Evolutionary conservation across 2,113 vertebrate species (phyloP), one percentile per base, ranked within the genome.

Genomic region (Gallinago jamesoni): DNA sequence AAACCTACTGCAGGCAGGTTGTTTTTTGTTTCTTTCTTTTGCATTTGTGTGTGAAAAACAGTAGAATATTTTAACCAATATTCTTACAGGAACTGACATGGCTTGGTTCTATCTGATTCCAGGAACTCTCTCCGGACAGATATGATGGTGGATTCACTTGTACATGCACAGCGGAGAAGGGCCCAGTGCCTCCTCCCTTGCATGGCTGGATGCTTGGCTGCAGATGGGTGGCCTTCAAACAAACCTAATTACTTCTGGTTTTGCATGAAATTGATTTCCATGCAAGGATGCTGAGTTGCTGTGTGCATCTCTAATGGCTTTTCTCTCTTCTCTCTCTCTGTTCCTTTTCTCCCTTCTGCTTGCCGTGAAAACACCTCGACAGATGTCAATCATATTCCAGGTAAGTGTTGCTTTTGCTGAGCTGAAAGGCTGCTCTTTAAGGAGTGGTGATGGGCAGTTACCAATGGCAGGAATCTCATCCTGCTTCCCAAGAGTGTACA

Each of bases 311-410:
- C 97, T 98, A 98, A 98, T 98, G 94, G 62, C 79, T 93, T 94
- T 96, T 98, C 97, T 98, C 80, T 96, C 87, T 97, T 96, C 93
- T 95, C 87, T 97, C 88, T 96, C 81, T 92, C 70, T 92, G 47
- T 97, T 97, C 97, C 47, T 93, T 90, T 73, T 98, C 98, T 97
- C 27, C 91, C 79, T 97, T 97, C 91, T 94, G 96, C 94, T 98
- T 96, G 96, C 96, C 98, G 90, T 97, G 97, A 96, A 97, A 97
- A 96, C 96, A 98, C 98, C 96, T 98, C 97, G 35, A 92, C 98
- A 99, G 99, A 99, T 98, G 98, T 98, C 98, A 98, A 89, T 97
- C 98, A 98, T 98, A 98, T 98, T 98, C 99, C 99, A 99, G 99
- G 99, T 99, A 98, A 99, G 99, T 99, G 93, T 96, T 91, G 94